Percentiles rank a stretch among this genome's conserved stretches.
Evolutionary conservation across 1,140 invertebrate species (phyloP).

Genomic region (Cotesia glomerata): DNA sequence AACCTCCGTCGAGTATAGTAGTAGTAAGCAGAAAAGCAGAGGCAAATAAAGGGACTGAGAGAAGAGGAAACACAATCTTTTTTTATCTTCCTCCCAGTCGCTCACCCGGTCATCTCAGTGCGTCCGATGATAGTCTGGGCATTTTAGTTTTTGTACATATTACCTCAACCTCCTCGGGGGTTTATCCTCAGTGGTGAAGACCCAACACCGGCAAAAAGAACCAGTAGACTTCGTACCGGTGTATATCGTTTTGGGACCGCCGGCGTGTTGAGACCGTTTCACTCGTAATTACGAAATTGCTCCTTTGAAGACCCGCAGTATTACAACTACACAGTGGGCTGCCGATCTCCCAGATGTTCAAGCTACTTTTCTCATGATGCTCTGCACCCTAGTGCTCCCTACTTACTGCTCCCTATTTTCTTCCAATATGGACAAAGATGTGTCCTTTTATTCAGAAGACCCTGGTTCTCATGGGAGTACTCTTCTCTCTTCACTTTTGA

Average conservation of each 20-base stretch:
- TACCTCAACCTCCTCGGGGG: slow-evolving; percentile 15
- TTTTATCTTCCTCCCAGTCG: background rate
- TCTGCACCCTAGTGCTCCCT: slow-evolving; percentile 23
- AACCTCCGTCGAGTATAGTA: background rate
- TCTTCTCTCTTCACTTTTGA: no score
- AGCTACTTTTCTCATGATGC: slow-evolving; percentile 14
- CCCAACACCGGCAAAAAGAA: background rate
- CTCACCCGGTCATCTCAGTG: background rate
- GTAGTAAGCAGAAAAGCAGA: background rate
- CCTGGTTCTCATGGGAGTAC: no score
- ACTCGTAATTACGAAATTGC: slow-evolving; percentile 48
- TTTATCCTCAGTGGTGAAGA: background rate
- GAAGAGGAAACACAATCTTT: slow-evolving; percentile 14
- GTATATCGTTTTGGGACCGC: slow-evolving; percentile 18
- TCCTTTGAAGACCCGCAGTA: slow-evolving; percentile 41
- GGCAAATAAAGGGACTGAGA: background rate
- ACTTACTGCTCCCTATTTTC: no score
- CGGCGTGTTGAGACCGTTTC: slow-evolving; percentile 35
- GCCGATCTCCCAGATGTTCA: slow-evolving; percentile 6
- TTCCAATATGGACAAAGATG: slow-evolving; percentile 2
- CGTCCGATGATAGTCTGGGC: background rate
- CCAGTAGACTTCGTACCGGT: background rate
- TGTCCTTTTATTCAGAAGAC: no score
- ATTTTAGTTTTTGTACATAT: slow-evolving; percentile 14
- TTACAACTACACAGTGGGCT: slow-evolving; percentile 32